Base-by-base conservation (phyloP, 2,113 vertebrate species). In the Prunella fulvescens region DNA sequence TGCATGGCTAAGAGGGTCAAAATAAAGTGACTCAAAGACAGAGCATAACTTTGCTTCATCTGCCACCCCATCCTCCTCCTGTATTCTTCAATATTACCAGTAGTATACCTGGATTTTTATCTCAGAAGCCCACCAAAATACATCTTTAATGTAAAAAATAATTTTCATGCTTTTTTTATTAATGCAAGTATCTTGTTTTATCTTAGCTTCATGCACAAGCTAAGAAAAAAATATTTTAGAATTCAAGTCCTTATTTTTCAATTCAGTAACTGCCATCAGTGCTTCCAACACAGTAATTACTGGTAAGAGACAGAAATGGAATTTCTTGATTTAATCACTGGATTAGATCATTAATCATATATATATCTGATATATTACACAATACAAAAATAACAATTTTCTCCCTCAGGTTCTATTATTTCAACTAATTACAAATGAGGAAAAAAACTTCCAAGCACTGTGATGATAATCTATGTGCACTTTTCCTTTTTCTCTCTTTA, bases 241-340 rank as follows among this genome's bases (percentile, higher is more conserved):
- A 50, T 74, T 40, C 3, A 1, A 74, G 40, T 48, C 19, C 35
- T 56, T 4, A 19, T 58, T 90, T 92, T 89, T 89, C 88, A 91
- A 39, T 31, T 37, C 23, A 81, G 62, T 33, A 76, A 82, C 51
- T 72, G 53, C 12, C 67, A 71, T 78, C 39, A 45, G 57, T 85
- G 37, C 87, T 94, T 85, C 40, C 45, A 91, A 40, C 51, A 60
- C 35, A 45, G 28, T 82, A 76, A 88, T 90, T 76, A 92, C 42
- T 62, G 42, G 48, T 76, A 95, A 69, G n/a, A 79, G 53, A 82
- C 22, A 57, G 31, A 90, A 93, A 88, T 54, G 31, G 24, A 54
- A 77, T 88, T 94, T 86, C 74, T 90, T 90, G 58, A 89, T 91
- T 89, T 92, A 86, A 85, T 88, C 18, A 8, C 79, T 61, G 42